Evolutionary conservation across 2,113 vertebrate species (phyloP).

Genomic region (Caloenas nicobarica): DNA sequence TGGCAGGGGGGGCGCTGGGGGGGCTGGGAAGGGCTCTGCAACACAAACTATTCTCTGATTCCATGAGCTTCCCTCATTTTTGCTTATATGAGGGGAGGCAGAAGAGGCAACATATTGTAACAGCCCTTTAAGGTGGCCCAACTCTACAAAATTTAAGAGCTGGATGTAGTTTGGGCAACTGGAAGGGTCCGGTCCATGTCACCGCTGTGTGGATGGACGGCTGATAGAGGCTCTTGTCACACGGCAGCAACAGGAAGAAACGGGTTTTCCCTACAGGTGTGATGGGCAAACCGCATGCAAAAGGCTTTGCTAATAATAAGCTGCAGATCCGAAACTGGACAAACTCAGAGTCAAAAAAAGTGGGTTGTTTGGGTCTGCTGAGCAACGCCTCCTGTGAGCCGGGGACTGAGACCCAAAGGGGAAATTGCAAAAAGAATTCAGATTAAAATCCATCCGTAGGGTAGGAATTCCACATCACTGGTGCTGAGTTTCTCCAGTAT

Average conservation of each 20-base stretch:
- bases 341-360: rapidly evolving
- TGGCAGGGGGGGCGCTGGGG: too few species aligned
- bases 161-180: background rate
- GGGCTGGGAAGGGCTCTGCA: too few species aligned
- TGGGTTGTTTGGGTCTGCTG: background rate
- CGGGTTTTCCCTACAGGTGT: background rate
- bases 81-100: background rate
- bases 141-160: background rate
- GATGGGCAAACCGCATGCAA: background rate
- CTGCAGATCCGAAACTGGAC: background rate
- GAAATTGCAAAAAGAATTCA: background rate
- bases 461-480: rapidly evolving
- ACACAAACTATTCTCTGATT: too few species aligned
- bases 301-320: background rate
- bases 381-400: background rate
- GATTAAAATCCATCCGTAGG: background rate
- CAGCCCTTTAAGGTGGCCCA: background rate
- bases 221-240: rapidly evolving
- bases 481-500: background rate
- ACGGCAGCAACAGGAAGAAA: background rate
- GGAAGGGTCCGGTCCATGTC: background rate
- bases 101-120: background rate
- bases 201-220: background rate
- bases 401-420: background rate
- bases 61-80: too few species aligned